Evolutionary conservation across 1,140 invertebrate genomes (phyloP).

Genomic region (Heliothis subflexa): DNA sequence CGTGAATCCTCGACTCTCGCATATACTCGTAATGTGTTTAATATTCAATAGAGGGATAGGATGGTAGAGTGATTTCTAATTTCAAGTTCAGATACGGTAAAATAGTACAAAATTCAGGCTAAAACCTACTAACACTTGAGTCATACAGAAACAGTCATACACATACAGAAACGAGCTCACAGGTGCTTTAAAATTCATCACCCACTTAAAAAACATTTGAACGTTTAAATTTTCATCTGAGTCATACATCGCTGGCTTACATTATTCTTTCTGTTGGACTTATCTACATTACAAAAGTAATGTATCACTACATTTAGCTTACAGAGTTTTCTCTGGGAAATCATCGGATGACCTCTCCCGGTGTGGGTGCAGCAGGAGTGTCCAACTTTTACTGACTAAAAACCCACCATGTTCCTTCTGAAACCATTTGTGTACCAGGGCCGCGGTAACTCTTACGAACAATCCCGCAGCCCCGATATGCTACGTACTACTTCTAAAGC

Average conservation of each 20-base stretch:
- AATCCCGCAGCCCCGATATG: too few relatives aligned
- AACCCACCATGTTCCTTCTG: too few relatives aligned
- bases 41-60: too few relatives aligned
- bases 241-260: slow-evolving; percentile 18
- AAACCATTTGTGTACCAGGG: too few relatives aligned
- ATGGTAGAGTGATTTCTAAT: neutral
- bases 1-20: too few relatives aligned
- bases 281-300: slow-evolving; percentile 40
- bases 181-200: slow-evolving; percentile 36
- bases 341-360: neutral
- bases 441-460: too few relatives aligned
- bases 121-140: neutral
- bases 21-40: too few relatives aligned
- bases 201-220: slow-evolving; percentile 44
- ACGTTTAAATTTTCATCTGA: slow-evolving; percentile 35
- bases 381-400: too few relatives aligned
- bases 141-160: too few relatives aligned
- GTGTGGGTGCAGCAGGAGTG: neutral
- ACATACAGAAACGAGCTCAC: neutral
- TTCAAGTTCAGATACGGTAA: too few relatives aligned
- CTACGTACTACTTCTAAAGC: neutral
- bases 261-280: slow-evolving; percentile 35
- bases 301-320: neutral
- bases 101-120: neutral
- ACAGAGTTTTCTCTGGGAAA: too few relatives aligned